These are phyloP conservation scores for Tipula confusa DNA, from an alignment of 2,888 invertebrate genomes.

Conservation along the genomic window DNA sequence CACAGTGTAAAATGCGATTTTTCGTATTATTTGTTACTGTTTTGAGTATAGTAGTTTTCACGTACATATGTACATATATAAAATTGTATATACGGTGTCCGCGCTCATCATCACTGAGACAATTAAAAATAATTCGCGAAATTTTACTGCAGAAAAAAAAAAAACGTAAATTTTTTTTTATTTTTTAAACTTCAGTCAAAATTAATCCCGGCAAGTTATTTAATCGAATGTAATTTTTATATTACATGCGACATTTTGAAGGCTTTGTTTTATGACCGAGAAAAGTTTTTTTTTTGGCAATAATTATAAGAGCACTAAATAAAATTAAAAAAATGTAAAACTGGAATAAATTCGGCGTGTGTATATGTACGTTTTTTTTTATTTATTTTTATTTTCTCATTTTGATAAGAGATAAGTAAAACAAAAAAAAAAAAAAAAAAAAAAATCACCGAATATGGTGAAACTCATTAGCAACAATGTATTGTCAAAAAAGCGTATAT, in stretches of 20 bases:
- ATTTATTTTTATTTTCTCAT: not conserved
- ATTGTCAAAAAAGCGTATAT: not conserved
- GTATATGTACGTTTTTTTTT: not conserved
- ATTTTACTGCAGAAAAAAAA: not conserved
- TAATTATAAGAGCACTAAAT: not conserved
- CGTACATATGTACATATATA: not conserved
- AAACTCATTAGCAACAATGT: not conserved
- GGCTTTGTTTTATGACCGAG: not conserved
- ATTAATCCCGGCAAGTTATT: not conserved
- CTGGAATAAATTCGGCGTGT: not conserved
- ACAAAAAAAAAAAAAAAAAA: not conserved
- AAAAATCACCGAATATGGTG: not conserved
- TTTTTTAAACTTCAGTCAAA: not conserved
- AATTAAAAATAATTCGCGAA: not conserved
- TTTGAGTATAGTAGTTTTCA: not conserved
- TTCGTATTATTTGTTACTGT: not conserved
- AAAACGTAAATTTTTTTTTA: not conserved
- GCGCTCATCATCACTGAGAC: not conserved
- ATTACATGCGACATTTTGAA: not conserved
- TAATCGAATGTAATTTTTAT: slow-evolving; percentile 3
- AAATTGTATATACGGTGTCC: not conserved
- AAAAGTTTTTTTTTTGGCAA: not conserved
- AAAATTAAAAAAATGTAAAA: not conserved
- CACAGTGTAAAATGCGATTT: slow-evolving; percentile 6
- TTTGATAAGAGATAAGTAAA: slow-evolving; percentile 25